Conservation (phyloP, 2,888 invertebrate species). For the Caenorhabditis zanzibari region DNA sequence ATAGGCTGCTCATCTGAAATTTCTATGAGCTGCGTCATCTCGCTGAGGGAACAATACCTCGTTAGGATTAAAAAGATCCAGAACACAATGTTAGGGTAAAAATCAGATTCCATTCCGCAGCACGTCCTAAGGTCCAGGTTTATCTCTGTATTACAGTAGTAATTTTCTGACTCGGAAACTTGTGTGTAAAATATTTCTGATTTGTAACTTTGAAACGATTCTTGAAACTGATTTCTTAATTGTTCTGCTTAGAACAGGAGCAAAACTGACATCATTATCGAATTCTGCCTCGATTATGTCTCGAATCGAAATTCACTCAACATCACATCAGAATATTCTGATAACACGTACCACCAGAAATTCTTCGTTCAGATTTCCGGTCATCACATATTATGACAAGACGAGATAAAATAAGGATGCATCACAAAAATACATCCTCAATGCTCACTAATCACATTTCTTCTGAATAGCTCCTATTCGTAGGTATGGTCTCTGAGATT, state of each 20-base stretch:
- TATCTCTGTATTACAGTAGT: too few species aligned
- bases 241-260: neutral
- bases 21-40: conserved; percentile 9
- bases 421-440: conserved; percentile 4
- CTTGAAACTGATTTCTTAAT: neutral
- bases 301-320: neutral
- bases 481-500: neutral
- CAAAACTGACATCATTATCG: conserved; percentile 10
- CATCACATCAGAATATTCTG: conserved; percentile 34
- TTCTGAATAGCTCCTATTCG: neutral
- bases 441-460: conserved; percentile 31
- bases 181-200: neutral
- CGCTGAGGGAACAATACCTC: too few species aligned
- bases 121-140: too few species aligned
- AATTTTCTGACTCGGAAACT: too few species aligned
- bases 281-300: neutral
- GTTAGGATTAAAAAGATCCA: too few species aligned
- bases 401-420: neutral
- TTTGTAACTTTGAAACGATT: neutral
- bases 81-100: too few species aligned
- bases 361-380: conserved; percentile 29
- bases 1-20: neutral
- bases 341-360: conserved; percentile 35
- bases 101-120: too few species aligned
- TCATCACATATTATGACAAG: neutral